Evolutionary conservation across 2,888 invertebrate genomes (phyloP), one percentile per base, ranked within the genome.

Genomic region (Neoascia interrupta): DNA sequence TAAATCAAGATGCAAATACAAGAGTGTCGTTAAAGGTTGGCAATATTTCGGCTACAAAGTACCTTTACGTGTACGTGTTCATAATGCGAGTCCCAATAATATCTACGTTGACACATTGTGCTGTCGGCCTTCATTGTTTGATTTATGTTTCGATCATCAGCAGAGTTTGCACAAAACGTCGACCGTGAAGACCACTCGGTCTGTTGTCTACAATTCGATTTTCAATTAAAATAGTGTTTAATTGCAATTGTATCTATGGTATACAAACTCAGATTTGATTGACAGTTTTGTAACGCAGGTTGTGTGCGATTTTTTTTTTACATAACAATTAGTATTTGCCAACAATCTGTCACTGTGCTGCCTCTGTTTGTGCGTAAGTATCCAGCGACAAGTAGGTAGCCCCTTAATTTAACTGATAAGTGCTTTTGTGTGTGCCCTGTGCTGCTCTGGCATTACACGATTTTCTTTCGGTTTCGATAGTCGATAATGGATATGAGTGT

Each of bases 1-100:
- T 5, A 41, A 41, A 19, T 6, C 11, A 15, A 16, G 16, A 6
- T 4, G 16, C 5, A 23, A 45, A 23, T 23, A 3, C 23, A 45
- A 26, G 19, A 18, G n/a, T 45, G 45, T n/a, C 15, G 19, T 53
- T 23, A 23, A 37, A 15, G 15, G 11, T 15, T 13, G 19, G 5
- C 15, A 37, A 19, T 15, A 37, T 23, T 37, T 15, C n/a, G 16
- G 11, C 23, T 37, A n/a, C n/a, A n/a, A n/a, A n/a, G 23, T 53
- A n/a, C 18, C 19, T 34, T 49, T 37, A 53, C 53, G 23, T 37
- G 37, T 21, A 36, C 37, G 53, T 37, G 21, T 16, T 23, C 36
- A 23, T 53, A 53, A 53, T 37, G 23, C 36, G 36, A n/a, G 21
- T 53, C n/a, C 19, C 13, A 53, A 36, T 36, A 53, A 53, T 13